Evolutionary conservation across 2,888 invertebrate genomes (phyloP), one percentile per base, ranked within the genome.

Genomic region (Apantesis nais): DNA sequence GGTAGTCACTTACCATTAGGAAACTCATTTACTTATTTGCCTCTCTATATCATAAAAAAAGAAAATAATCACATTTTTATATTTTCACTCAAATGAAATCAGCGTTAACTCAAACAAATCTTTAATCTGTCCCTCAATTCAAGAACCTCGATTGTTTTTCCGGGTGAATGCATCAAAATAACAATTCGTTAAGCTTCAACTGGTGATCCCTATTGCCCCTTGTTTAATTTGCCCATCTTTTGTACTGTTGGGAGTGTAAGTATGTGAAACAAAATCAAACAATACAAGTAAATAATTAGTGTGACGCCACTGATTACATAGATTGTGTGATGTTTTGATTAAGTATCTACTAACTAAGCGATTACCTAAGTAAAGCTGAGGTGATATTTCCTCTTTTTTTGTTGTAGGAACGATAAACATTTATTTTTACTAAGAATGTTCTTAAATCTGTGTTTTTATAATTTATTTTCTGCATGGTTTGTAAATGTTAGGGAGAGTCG

Each of bases 131-230:
- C 90, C 91, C 90, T 90, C 89, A 86, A 89, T 90, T 90, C 88
- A 85, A 86, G 85, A 86, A 78, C 83, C 87, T 86, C 90, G 89
- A 93, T 93, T 93, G 92, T 93, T 93, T 93, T 94, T 93, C 93
- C 93, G 87, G 92, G 88, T 90, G 93, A 92, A 89, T 90, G 92
- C 90, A 88, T 91, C 93, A 90, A 93, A 94, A 93, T 94, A 94
- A 93, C 93, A 93, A 93, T 93, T 93, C 92, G 90, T 89, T 89
- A 88, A 85, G 87, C 84, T 82, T 79, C 79, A 86, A 88, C 85
- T 89, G 86, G 84, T 86, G 85, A 84, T 84, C 88, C 89, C 87
- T 84, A 84, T 83, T 82, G 81, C 80, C 86, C 88, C 87, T 85
- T 80, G 75, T 82, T 79, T 78, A 77, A 79, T 83, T 79, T 78